Percentiles rank a stretch among this genome's conserved stretches.
Evolutionary conservation across 2,888 invertebrate genomes (phyloP).

Genomic region (Pinctada fucata): DNA sequence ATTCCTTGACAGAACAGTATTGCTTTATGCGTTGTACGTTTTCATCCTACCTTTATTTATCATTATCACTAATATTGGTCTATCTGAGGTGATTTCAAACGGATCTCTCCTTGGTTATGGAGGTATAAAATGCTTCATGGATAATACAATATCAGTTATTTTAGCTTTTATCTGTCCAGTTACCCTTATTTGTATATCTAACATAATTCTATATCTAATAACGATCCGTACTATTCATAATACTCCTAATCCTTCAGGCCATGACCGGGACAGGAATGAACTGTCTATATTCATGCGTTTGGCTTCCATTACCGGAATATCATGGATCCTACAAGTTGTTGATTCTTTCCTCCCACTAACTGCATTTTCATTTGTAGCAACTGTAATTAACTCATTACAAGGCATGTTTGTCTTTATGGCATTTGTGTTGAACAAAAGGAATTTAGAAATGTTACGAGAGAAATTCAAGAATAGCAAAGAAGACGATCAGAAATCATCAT

Average conservation of each 20-base stretch:
- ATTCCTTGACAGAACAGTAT: neutral
- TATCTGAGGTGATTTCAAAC: neutral
- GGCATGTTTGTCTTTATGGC: neutral
- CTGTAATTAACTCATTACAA: neutral
- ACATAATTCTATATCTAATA: neutral
- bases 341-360: neutral
- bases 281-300: neutral
- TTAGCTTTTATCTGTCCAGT: neutral
- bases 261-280: neutral
- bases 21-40: neutral
- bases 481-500: too few species aligned
- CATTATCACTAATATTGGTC: neutral
- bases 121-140: neutral
- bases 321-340: neutral
- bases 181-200: neutral
- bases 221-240: neutral
- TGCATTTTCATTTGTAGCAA: neutral
- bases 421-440: neutral
- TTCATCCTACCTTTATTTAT: neutral
- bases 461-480: neutral
- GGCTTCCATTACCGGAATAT: neutral
- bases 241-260: neutral
- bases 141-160: neutral
- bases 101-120: neutral
- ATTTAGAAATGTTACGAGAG: neutral